phyloP scores from a whole-genome alignment of 1,140 invertebrate species.

The Halictus rubicundus region DNA sequence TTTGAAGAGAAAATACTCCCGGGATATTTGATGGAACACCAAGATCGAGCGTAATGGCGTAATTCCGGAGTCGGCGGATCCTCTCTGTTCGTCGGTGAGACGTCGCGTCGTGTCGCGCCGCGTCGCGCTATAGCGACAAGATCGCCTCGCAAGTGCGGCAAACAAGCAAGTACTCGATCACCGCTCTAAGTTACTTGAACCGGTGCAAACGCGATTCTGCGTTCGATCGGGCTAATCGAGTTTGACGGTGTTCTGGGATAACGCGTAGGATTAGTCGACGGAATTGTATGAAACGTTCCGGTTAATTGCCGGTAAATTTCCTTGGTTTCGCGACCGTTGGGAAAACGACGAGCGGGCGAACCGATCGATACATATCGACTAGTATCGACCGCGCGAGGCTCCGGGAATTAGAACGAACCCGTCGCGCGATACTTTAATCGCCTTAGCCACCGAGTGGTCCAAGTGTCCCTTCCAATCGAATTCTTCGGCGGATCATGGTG shows the following conservation, averaged over 20 bases:
- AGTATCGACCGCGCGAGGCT: neutral
- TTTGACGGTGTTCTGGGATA: neutral
- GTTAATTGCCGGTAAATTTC: neutral
- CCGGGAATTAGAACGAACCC: neutral
- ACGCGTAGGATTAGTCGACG: neutral
- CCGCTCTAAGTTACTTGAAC: constrained; percentile 3
- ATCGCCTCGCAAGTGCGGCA: constrained; percentile 24
- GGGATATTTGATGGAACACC: constrained; percentile 25
- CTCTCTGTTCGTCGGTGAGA: neutral
- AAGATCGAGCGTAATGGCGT: constrained; percentile 28
- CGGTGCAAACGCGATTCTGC: neutral
- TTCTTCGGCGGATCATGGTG: neutral
- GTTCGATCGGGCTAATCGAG: constrained; percentile 2
- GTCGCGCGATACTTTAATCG: neutral
- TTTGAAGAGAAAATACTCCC: neutral
- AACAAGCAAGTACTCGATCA: constrained; percentile 35
- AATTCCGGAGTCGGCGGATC: constrained; percentile 25
- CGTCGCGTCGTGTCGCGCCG: neutral
- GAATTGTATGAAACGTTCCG: neutral
- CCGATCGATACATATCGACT: neutral
- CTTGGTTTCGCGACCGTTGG: neutral
- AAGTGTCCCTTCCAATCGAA: neutral
- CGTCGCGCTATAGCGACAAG: constrained; percentile 13
- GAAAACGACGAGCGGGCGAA: neutral
- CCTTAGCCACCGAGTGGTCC: neutral